These are phyloP conservation scores for Tuberolachnus salignus DNA, from an alignment of 2,888 invertebrate genomes.

Conservation along the genomic window DNA sequence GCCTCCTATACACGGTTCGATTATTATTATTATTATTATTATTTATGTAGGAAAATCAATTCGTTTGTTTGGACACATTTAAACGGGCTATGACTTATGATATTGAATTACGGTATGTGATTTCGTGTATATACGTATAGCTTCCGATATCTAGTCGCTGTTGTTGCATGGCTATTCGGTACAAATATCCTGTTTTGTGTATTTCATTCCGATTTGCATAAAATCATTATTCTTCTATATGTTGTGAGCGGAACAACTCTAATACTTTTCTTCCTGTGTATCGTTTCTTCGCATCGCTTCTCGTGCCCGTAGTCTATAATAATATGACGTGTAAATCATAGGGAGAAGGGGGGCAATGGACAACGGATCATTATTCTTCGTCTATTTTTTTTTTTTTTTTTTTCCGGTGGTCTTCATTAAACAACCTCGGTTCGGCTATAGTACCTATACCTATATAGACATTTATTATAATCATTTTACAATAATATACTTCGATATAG, in stretches of 20 bases:
- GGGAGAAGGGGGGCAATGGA: neutral
- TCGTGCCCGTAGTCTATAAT: too few relatives aligned
- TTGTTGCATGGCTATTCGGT: neutral
- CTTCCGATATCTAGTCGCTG: too few relatives aligned
- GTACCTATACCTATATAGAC: too few relatives aligned
- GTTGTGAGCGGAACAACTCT: neutral
- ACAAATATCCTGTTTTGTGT: too few relatives aligned
- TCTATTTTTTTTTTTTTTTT: neutral
- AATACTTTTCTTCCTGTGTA: neutral
- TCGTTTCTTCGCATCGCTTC: neutral
- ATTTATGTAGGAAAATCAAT: neutral
- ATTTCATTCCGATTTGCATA: conserved; percentile 6
- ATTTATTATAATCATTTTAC: neutral
- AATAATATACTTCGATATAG: neutral
- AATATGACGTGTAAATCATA: neutral
- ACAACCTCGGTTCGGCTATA: neutral
- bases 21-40: neutral
- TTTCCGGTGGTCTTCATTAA: conserved; percentile 2
- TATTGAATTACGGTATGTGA: neutral
- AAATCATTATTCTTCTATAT: conserved; percentile 1
- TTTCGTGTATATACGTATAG: too few relatives aligned
- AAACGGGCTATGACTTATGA: neutral
- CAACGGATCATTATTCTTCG: neutral
- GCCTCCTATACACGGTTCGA: too few relatives aligned
- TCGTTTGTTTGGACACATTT: neutral